These are phyloP conservation scores for Periophthalmodon schlosseri DNA, from an alignment of 2,113 vertebrate genomes.

Conservation along the genomic window DNA sequence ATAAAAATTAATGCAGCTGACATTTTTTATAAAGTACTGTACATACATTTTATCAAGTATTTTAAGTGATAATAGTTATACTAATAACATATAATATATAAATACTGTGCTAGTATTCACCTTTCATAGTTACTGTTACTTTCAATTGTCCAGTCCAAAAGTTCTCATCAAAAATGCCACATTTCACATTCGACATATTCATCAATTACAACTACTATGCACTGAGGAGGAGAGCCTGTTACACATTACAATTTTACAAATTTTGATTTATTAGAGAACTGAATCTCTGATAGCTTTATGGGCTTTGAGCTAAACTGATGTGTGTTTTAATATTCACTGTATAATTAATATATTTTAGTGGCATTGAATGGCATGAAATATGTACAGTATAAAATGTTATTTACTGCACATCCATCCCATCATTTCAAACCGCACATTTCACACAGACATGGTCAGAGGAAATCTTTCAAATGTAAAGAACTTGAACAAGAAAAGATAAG, in stretches of 20 bases:
- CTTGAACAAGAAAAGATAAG: neutral
- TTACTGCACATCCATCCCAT: neutral
- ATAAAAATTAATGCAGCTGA: neutral
- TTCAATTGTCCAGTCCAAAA: conserved; percentile 5
- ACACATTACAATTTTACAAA: no score
- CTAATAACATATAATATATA: conserved; percentile 26
- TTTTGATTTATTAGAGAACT: no score
- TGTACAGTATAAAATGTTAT: neutral
- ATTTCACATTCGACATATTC: neutral
- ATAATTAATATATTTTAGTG: neutral
- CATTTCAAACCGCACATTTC: neutral
- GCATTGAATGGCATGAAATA: neutral
- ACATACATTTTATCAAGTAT: neutral
- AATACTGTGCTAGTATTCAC: neutral
- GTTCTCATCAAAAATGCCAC: conserved; percentile 2
- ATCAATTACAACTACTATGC: conserved; percentile 24
- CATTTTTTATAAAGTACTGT: neutral
- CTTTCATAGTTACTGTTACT: neutral
- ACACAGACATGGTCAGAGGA: neutral
- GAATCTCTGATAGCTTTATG: no score
- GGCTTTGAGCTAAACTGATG: neutral
- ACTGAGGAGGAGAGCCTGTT: conserved; percentile 4
- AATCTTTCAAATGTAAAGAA: neutral
- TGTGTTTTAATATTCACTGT: neutral
- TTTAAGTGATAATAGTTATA: neutral